Evolutionary conservation across 2,113 vertebrate species (phyloP).

Genomic region (Cinclus mexicanus): DNA sequence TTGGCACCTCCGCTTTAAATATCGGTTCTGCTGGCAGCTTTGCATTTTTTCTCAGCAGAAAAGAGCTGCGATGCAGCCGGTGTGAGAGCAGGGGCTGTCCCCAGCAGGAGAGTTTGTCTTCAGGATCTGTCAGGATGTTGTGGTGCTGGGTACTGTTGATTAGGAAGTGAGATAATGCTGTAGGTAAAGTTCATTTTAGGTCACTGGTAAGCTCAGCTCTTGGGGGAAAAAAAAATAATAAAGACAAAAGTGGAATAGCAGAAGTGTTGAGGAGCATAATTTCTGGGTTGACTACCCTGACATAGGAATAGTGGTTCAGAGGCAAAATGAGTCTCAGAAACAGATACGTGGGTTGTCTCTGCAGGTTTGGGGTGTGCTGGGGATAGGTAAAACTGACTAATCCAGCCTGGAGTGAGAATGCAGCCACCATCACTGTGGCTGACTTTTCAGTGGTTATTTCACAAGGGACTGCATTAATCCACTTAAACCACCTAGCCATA

Average conservation of each 20-base stretch:
- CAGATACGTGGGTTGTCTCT: background rate
- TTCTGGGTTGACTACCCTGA: background rate
- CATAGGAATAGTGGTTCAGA: background rate
- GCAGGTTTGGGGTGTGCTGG: background rate
- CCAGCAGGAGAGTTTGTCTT: conserved; percentile 21
- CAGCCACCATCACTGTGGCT: background rate
- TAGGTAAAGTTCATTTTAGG: conserved; percentile 43
- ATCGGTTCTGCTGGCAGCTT: background rate
- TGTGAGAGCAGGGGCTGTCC: background rate
- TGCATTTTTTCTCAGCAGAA: background rate
- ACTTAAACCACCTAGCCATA: background rate
- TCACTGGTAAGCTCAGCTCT: background rate
- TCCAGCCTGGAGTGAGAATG: background rate
- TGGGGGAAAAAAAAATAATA: background rate
- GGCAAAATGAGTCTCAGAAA: background rate
- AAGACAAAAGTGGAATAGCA: background rate
- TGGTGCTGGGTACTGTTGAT: background rate
- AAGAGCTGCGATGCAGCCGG: background rate
- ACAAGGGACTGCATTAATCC: background rate
- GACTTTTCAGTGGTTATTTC: background rate
- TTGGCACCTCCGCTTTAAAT: background rate
- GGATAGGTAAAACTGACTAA: background rate
- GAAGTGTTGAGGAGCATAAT: background rate
- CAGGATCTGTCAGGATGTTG: background rate
- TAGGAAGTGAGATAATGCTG: conserved; percentile 52